Conservation (phyloP, 2,113 vertebrate species). For the Arizona elegans region DNA sequence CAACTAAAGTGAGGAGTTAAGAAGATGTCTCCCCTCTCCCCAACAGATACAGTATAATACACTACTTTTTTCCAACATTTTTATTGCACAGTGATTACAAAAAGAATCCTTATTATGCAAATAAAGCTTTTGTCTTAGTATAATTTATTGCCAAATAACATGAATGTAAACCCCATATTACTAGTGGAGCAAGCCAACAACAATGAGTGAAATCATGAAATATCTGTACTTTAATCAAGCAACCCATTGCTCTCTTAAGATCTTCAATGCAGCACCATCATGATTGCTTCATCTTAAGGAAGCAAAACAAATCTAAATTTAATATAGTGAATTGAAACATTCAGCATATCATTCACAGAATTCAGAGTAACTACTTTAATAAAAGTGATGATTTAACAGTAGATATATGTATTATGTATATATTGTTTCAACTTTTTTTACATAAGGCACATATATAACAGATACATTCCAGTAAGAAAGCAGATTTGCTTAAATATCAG, state of each 20-base stretch:
- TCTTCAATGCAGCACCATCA: background rate
- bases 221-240: conserved; percentile 11
- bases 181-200: background rate
- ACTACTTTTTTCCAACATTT: background rate
- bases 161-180: background rate
- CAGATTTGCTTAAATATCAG: background rate
- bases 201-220: background rate
- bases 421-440: background rate
- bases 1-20: background rate
- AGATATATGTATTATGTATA: background rate
- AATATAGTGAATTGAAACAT: conserved; percentile 27
- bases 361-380: background rate
- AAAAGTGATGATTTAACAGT: conserved; percentile 11
- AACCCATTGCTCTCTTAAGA: conserved; percentile 6
- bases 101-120: background rate
- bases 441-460: background rate
- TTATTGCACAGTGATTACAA: background rate
- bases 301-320: background rate
- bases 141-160: background rate
- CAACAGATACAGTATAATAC: background rate
- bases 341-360: conserved; percentile 8
- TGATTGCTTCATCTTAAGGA: conserved; percentile 7
- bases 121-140: background rate
- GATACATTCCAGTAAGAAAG: background rate
- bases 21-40: too few species aligned